Percentiles rank a stretch among this genome's conserved stretches.
These are phyloP conservation scores for Fukomys damarensis DNA, from an alignment of 2,113 vertebrate genomes.

Conservation along the genomic window DNA sequence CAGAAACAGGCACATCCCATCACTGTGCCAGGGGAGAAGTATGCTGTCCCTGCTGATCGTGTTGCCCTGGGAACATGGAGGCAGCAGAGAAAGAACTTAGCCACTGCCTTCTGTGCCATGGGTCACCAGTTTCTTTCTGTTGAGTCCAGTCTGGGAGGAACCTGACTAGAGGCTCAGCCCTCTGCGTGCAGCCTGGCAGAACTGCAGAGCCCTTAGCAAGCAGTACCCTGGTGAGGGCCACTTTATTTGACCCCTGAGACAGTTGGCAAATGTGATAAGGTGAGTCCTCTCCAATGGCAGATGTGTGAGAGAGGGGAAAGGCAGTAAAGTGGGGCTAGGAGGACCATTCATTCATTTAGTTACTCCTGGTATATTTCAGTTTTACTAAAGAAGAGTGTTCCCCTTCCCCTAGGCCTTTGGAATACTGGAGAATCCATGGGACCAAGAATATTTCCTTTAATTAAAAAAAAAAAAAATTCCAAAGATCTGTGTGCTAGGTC, in stretches of 20 bases:
- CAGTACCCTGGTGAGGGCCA: not conserved
- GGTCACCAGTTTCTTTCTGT: not conserved
- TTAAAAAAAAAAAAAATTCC: not conserved
- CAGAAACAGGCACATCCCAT: not conserved
- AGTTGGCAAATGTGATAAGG: not conserved
- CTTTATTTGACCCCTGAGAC: not conserved
- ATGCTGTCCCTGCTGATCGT: rapidly evolving
- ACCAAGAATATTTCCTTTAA: not conserved
- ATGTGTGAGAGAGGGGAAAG: not conserved
- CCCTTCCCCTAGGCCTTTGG: not conserved
- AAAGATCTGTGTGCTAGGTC: not conserved
- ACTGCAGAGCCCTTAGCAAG: not conserved
- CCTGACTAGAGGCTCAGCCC: not conserved
- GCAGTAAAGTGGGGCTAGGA: not conserved
- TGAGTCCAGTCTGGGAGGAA: not conserved
- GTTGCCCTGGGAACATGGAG: rapidly evolving
- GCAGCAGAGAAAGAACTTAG: not conserved
- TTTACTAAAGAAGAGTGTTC: not conserved
- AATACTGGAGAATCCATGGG: not conserved
- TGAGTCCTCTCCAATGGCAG: not conserved
- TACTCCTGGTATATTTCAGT: not conserved
- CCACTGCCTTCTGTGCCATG: not conserved
- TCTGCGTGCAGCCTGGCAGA: not conserved
- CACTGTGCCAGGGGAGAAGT: not conserved
- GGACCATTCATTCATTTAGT: not conserved